A percentile compares a stretch with the other conserved stretches of the same genome.
These are phyloP conservation scores for Chironomus riparius DNA, from an alignment of 2,888 invertebrate species.

Conservation along the genomic window DNA sequence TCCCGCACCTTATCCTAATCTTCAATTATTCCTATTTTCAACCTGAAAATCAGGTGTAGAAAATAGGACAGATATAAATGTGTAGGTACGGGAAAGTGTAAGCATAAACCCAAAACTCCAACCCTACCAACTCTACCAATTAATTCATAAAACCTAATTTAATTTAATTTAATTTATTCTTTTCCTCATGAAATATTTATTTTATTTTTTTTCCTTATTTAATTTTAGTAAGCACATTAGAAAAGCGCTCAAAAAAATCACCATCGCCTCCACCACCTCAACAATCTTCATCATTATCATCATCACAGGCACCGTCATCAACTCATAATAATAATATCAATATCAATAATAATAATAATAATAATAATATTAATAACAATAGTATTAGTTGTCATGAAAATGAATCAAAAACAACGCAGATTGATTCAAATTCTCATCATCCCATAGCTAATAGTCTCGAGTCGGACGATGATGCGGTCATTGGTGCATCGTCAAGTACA, in stretches of 20 bases:
- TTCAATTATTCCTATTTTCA: no score
- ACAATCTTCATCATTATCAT: background rate
- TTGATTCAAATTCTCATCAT: background rate
- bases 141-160: no score
- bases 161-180: background rate
- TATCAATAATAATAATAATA: background rate
- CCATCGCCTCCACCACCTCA: conserved; percentile 8
- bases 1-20: no score
- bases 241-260: conserved; percentile 40
- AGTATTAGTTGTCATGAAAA: no score
- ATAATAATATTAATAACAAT: no score
- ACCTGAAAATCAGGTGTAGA: no score
- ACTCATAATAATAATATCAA: background rate
- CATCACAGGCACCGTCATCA: background rate
- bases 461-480: conserved; percentile 18
- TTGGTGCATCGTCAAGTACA: conserved; percentile 21
- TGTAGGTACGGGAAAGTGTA: no score
- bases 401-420: background rate
- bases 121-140: no score
- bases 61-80: no score
- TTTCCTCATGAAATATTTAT: background rate
- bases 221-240: conserved; percentile 40
- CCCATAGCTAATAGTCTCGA: conserved; percentile 20
- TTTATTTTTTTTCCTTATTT: background rate
- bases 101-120: no score